phyloP scores from a whole-genome alignment of 2,797 vertebrate species.

The Oreortyx pictus region DNA sequence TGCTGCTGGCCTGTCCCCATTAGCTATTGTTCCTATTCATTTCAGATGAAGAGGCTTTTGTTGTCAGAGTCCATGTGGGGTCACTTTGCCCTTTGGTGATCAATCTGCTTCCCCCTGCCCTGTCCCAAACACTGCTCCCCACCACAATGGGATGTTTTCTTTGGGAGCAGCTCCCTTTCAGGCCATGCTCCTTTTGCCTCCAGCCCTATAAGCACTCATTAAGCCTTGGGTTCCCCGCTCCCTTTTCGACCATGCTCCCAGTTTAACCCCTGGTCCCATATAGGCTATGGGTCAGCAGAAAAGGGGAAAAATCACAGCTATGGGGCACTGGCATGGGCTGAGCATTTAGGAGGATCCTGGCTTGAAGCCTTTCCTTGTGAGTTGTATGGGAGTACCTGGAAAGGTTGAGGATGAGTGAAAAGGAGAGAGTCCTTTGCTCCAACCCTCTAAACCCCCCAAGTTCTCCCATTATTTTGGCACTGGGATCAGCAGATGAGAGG shows the following conservation, averaged over 20 bases:
- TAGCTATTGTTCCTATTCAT: constrained; percentile 69
- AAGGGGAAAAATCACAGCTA: background rate
- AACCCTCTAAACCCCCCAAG: accelerated
- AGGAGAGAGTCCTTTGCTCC: background rate
- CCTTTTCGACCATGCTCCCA: constrained; percentile 47
- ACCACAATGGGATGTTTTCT: constrained; percentile 72
- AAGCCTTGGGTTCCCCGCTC: constrained; percentile 23
- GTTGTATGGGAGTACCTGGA: background rate
- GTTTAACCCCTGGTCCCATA: constrained; percentile 72
- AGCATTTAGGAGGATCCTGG: accelerated
- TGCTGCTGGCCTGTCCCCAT: constrained; percentile 36
- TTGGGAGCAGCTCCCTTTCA: constrained; percentile 34
- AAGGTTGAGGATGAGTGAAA: background rate
- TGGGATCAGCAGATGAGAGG: background rate
- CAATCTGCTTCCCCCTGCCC: constrained; percentile 61
- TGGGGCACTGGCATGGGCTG: background rate
- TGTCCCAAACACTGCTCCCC: constrained; percentile 32
- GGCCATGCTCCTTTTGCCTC: constrained; percentile 58
- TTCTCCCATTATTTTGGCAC: constrained; percentile 10
- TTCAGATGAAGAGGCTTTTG: constrained; percentile 72
- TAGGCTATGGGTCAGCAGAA: constrained; percentile 1
- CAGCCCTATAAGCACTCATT: constrained; percentile 68
- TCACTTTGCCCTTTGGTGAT: constrained; percentile 62
- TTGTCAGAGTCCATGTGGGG: constrained; percentile 34
- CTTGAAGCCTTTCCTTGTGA: background rate